These are phyloP conservation scores for Xylota segnis DNA, from an alignment of 2,888 invertebrate genomes.

Conservation along the genomic window DNA sequence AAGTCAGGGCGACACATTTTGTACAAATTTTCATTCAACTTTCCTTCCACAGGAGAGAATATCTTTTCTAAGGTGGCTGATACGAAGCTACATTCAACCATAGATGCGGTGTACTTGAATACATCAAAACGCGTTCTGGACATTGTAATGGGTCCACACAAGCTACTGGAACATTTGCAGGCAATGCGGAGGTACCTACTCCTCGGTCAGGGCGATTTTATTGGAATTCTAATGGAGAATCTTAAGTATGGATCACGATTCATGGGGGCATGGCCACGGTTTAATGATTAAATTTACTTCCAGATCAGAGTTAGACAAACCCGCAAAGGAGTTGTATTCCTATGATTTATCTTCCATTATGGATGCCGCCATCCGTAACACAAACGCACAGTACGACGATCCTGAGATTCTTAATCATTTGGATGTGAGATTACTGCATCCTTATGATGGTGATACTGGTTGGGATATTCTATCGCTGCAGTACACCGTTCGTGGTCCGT, in stretches of 20 bases:
- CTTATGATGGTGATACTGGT: constrained; percentile 83
- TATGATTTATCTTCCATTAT: constrained; percentile 94
- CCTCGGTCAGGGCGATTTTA: constrained; percentile 98
- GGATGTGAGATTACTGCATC: constrained; percentile 90
- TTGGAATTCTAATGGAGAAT: constrained; percentile 95
- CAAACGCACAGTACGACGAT: constrained; percentile 97
- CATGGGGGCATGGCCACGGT: not conserved
- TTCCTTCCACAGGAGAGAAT: constrained; percentile 79
- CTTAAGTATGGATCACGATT: constrained; percentile 87
- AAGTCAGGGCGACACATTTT: constrained; percentile 10
- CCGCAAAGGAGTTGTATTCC: constrained; percentile 93
- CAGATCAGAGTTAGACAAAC: constrained; percentile 95
- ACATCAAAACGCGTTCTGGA: constrained; percentile 94
- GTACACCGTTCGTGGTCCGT: constrained; percentile 83
- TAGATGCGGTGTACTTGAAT: constrained; percentile 93
- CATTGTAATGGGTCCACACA: constrained; percentile 94
- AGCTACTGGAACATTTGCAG: constrained; percentile 95
- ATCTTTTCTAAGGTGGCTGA: constrained; percentile 88
- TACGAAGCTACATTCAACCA: constrained; percentile 91
- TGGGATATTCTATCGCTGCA: constrained; percentile 84
- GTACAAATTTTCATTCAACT: not conserved
- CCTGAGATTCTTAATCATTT: constrained; percentile 94
- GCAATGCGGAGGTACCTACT: constrained; percentile 96
- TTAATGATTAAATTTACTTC: constrained; percentile 46
- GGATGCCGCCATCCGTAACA: constrained; percentile 94